Evolutionary conservation across 2,113 vertebrate genomes (phyloP), one percentile per base, ranked within the genome.

Genomic region (Rana temporaria): DNA sequence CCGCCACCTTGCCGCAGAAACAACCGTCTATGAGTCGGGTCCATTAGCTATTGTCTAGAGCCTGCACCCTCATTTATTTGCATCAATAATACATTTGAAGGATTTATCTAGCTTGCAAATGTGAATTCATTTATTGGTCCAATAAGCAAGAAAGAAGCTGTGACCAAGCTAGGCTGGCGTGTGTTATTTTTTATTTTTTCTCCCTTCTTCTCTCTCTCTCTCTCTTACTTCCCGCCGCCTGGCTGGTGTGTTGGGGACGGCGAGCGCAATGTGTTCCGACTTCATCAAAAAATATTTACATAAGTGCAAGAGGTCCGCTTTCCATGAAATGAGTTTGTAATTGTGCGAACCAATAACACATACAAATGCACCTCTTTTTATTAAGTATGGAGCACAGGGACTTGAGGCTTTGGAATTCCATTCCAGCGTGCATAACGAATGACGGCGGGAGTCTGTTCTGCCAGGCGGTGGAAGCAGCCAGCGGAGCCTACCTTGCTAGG

Each of bases 101-200:
- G 91, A 89, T 92, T 93, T 93, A 94, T 93, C 93, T 94, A 91
- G 93, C 93, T 95, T 94, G 93, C 93, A 95, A 94, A 95, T 92
- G 92, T 86, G 85, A 86, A 85, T 91, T 94, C 90, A 89, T 88
- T 93, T 93, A 93, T 89, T 89, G 88, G 90, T 91, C 90, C 89
- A 89, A 88, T 89, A 91, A 90, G 90, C 85, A 85, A 90, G 91
- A 88, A 88, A 84, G 88, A 48, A 72, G 30, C 59, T 68, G 85
- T 87, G 84, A 85, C 65, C 81, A 88, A 48, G 57, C 70, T n/a
- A 62, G 77, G 66, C 84, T 68, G 55, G 76, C 72, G 11, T 77
- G 77, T 62, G 42, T 48, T 11, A 9, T 48, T 48, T 48, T 48
- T 48, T 12, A 9, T 48, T 12, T 14, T 14, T 48, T 12, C 9